phyloP scores from a whole-genome alignment of 2,113 vertebrate species.

The Lota lota region DNA sequence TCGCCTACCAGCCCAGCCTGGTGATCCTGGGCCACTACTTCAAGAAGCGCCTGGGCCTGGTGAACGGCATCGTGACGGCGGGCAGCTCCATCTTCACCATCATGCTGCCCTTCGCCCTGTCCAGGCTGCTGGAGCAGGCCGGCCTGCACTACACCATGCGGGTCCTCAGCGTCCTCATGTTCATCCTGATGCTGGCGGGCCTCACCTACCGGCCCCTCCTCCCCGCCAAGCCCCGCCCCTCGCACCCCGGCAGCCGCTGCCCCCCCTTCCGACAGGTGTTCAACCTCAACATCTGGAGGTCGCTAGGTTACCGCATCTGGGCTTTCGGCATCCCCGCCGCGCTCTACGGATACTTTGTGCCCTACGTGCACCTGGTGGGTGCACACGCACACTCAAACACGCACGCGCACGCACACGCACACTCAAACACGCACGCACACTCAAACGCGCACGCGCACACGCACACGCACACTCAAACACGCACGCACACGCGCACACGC shows the following conservation, averaged over 20 bases:
- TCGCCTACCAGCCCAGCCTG: conserved; percentile 94
- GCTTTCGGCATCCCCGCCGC: conserved; percentile 89
- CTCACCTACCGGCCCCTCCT: conserved; percentile 86
- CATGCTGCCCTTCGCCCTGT: conserved; percentile 82
- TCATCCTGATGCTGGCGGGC: conserved; percentile 87
- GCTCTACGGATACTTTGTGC: conserved; percentile 96
- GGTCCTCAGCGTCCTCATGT: conserved; percentile 83
- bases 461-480: background rate
- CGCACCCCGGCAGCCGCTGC: conserved; percentile 48
- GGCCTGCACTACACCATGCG: conserved; percentile 79
- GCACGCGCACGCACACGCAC: background rate
- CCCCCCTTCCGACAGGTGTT: conserved; percentile 75
- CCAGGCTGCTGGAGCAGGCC: conserved; percentile 58
- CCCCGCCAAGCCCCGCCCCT: conserved; percentile 49
- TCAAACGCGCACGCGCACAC: background rate
- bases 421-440: background rate
- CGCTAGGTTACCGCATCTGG: conserved; percentile 89
- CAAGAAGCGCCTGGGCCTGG: conserved; percentile 91
- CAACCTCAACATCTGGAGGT: conserved; percentile 89
- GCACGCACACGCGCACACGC: background rate
- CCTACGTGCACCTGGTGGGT: conserved; percentile 96
- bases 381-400: background rate
- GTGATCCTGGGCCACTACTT: conserved; percentile 97
- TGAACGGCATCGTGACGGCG: conserved; percentile 94
- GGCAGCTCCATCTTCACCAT: conserved; percentile 95